A percentile compares a stretch with the other conserved stretches of the same genome.
Conservation (phyloP, 2,113 vertebrate genomes). For the Bos indicus region DNA sequence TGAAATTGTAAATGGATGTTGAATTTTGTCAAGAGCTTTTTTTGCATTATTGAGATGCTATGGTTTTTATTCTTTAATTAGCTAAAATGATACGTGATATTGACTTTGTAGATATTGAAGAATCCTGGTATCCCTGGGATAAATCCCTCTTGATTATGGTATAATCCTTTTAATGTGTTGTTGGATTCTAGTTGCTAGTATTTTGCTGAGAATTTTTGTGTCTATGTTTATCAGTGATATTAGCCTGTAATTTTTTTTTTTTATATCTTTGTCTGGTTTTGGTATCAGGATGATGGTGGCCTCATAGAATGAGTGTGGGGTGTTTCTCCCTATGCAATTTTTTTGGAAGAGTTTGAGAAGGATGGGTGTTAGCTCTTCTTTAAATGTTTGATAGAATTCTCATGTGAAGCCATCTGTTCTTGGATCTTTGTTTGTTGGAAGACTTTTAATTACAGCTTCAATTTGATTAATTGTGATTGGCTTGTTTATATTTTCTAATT, state of each 20-base stretch:
- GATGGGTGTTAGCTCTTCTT: neutral
- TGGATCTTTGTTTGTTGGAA: neutral
- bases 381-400: neutral
- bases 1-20: neutral
- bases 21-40: neutral
- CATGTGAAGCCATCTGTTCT: neutral
- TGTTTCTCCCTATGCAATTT: neutral
- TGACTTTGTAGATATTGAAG: neutral
- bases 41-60: neutral
- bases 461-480: neutral
- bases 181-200: neutral
- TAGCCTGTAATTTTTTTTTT: neutral
- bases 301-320: neutral
- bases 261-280: neutral
- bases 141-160: neutral
- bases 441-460: neutral
- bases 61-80: neutral
- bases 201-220: neutral
- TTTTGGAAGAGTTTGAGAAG: neutral
- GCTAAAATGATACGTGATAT: neutral
- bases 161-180: neutral
- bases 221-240: neutral
- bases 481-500: neutral
- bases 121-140: neutral
- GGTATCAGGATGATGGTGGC: neutral